Percentiles rank a stretch among this genome's conserved stretches.
phyloP scores from a whole-genome alignment of 1,140 invertebrate species.

The Schlechtendalia chinensis region DNA sequence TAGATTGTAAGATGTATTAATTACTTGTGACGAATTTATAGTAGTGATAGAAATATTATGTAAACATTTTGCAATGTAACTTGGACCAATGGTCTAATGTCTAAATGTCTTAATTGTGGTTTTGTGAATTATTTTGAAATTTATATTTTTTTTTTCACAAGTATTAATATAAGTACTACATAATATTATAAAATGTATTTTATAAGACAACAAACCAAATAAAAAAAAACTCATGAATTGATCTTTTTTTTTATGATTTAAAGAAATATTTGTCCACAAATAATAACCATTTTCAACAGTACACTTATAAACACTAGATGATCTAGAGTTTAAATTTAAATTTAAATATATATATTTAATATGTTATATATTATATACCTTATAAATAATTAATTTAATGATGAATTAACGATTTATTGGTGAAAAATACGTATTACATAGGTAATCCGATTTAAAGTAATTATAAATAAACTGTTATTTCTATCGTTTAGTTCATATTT shows the following conservation, averaged over 20 bases:
- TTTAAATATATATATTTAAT: too few species aligned
- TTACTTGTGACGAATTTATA: constrained; percentile 40
- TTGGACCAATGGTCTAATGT: not conserved
- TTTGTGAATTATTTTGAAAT: not conserved
- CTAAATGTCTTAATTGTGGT: not conserved
- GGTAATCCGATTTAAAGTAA: too few species aligned
- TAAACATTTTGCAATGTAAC: constrained; percentile 9
- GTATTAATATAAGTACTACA: constrained; percentile 24
- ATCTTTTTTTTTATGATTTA: not conserved
- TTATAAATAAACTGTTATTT: too few species aligned
- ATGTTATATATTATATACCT: too few species aligned
- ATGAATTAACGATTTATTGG: too few species aligned
- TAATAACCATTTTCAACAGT: too few species aligned
- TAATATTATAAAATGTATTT: constrained; percentile 4
- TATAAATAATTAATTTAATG: too few species aligned
- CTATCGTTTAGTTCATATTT: too few species aligned
- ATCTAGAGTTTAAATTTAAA: too few species aligned
- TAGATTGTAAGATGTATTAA: constrained; percentile 23
- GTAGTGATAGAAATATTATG: constrained; percentile 9
- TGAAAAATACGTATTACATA: too few species aligned
- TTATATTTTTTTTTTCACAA: not conserved
- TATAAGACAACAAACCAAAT: constrained; percentile 25
- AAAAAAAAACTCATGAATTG: not conserved
- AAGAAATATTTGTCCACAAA: too few species aligned
- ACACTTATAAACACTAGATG: too few species aligned